A percentile compares a stretch with the other conserved stretches of the same genome.
These are phyloP conservation scores for Pangasius krempfi DNA, from an alignment of 2,797 vertebrate genomes.

Conservation along the genomic window DNA sequence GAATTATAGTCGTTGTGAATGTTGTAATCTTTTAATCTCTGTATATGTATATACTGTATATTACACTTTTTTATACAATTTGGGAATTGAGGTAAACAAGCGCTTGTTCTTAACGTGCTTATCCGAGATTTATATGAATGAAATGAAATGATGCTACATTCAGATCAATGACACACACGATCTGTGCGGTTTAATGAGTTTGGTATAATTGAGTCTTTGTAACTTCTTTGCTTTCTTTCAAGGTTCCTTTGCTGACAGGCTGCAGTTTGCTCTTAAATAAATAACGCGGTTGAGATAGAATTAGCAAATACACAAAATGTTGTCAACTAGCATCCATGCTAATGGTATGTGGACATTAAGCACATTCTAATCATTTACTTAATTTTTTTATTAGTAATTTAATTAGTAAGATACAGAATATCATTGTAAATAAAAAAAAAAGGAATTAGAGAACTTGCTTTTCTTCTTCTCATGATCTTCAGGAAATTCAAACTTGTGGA, in stretches of 20 bases:
- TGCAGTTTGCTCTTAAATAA: too few relatives aligned
- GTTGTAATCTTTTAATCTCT: too few relatives aligned
- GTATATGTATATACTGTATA: too few relatives aligned
- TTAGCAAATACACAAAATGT: neutral
- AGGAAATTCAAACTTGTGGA: neutral
- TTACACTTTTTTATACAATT: too few relatives aligned
- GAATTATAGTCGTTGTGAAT: neutral
- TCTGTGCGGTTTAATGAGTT: too few relatives aligned
- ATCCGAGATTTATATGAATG: neutral
- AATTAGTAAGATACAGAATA: neutral
- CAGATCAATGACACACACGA: neutral
- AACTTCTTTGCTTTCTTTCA: too few relatives aligned
- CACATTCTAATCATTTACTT: neutral
- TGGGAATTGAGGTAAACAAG: too few relatives aligned
- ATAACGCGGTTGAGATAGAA: neutral
- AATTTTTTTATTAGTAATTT: neutral
- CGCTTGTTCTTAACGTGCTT: too few relatives aligned
- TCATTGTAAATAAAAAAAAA: neutral
- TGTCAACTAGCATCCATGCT: neutral
- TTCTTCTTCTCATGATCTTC: neutral
- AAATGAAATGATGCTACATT: neutral
- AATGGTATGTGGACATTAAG: neutral
- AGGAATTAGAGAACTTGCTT: neutral
- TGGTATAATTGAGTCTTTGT: too few relatives aligned
- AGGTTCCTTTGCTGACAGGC: too few relatives aligned